Base-by-base conservation (phyloP, 1,140 invertebrate genomes). In the Pissodes strobi region DNA sequence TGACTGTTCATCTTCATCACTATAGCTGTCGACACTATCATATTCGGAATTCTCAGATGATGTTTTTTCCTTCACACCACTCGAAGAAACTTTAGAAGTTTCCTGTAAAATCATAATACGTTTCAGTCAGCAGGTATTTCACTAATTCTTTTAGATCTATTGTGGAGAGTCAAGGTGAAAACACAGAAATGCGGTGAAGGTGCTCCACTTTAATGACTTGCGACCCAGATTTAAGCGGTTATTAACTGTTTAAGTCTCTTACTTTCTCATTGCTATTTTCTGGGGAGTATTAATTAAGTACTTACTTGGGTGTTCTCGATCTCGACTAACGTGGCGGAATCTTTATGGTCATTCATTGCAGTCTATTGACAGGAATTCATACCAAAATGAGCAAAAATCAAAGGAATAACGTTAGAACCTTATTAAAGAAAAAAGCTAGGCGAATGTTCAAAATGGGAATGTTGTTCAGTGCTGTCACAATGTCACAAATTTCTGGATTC, bases 21-120 rank as follows among this genome's bases (percentile, higher is more conserved):
- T 75, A 19, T 71, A 72, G 51, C 70, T 73, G 41, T 70, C 75
- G 46, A 72, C 74, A 70, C 73, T 77, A 61, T 76, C 74, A 58
- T 77, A 76, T 27, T 75, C 73, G 15, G 73, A 75, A 15, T 67
- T 67, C 12, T 70, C 70, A 25, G 72, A 65, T 19, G 73, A 65
- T 10, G 67, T 64, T 39, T 71, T 71, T 37, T 72, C 68, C 27
- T 69, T 62, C 9, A 49, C 52, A 13, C 43, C 12, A 9, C 51
- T 57, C 0, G 48, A 12, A 6, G 37, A 34, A 38, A 67, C 30
- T 13, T 60, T 34, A 46, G 60, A 58, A 52, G 64, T 68, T 58
- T 27, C 25, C 72, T 74, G 70, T 34, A 74, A 74, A 66, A 69
- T 64, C 70, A 72, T 72, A 13, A 4, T 65, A 13, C 21, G 52